Percentiles rank a stretch among this genome's conserved stretches.
Evolutionary conservation across 2,797 vertebrate genomes (phyloP).

Genomic region (Molothrus ater): DNA sequence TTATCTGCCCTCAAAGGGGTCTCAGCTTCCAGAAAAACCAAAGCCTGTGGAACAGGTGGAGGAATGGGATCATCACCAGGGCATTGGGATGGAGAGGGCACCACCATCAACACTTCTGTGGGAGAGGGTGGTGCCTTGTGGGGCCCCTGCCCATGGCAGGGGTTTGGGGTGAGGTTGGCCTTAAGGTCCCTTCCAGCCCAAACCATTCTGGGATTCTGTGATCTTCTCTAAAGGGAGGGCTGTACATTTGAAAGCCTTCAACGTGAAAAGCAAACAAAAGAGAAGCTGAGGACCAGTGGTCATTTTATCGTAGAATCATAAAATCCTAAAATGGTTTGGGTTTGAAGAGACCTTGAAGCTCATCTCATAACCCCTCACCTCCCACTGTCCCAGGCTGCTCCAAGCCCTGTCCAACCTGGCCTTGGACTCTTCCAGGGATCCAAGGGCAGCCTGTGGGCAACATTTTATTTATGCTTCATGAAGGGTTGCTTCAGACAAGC

Average conservation of each 20-base stretch:
- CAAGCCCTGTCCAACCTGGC: accelerated
- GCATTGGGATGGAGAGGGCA: background rate
- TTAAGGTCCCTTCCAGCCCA: background rate
- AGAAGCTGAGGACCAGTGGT: background rate
- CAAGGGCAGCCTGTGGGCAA: background rate
- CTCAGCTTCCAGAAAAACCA: background rate
- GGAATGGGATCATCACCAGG: background rate
- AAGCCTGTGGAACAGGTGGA: background rate
- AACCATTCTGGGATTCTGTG: background rate
- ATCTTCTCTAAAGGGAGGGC: background rate
- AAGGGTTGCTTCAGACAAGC: background rate
- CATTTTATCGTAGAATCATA: background rate
- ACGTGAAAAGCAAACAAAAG: background rate
- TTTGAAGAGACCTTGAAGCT: background rate
- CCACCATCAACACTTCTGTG: background rate
- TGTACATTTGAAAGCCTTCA: background rate
- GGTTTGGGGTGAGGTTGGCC: background rate
- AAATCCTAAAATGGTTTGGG: background rate
- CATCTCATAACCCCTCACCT: background rate
- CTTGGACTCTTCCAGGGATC: background rate
- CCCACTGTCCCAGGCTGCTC: accelerated
- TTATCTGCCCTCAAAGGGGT: background rate
- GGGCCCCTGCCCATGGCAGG: background rate
- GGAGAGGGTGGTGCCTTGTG: background rate
- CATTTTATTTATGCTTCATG: background rate